A percentile compares a stretch with the other conserved stretches of the same genome.
phyloP scores from a whole-genome alignment of 35 echinoderm and acorn worm genomes.

The Patiria miniata region DNA sequence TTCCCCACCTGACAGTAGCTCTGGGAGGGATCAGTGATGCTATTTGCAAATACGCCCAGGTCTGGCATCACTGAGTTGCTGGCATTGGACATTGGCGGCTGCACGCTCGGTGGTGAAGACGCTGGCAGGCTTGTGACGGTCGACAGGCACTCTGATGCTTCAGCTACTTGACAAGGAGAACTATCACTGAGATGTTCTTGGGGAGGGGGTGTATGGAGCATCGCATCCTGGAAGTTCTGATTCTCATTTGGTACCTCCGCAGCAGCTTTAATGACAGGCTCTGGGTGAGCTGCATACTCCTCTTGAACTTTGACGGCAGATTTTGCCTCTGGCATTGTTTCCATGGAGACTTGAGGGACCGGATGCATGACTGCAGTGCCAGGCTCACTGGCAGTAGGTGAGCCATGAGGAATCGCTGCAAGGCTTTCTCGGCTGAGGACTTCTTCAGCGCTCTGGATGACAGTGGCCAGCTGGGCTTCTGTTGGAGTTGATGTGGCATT shows the following conservation, averaged over 20 bases:
- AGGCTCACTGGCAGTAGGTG: no score
- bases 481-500: no score
- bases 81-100: neutral
- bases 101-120: neutral
- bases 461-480: no score
- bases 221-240: neutral
- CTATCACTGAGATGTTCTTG: neutral
- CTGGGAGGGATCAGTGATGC: neutral
- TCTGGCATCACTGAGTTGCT: neutral
- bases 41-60: neutral
- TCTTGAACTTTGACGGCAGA: neutral
- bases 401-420: no score
- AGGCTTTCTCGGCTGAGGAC: no score
- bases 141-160: neutral
- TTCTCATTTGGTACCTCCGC: neutral
- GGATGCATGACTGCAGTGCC: no score
- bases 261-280: neutral
- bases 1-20: slow-evolving; percentile 9
- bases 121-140: neutral
- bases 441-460: no score
- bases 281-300: neutral
- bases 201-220: neutral
- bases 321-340: no score
- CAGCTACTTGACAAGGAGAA: neutral
- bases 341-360: no score